Evolutionary conservation across 2,113 vertebrate genomes (phyloP), one percentile per base, ranked within the genome.

Genomic region (Mus musculus): DNA sequence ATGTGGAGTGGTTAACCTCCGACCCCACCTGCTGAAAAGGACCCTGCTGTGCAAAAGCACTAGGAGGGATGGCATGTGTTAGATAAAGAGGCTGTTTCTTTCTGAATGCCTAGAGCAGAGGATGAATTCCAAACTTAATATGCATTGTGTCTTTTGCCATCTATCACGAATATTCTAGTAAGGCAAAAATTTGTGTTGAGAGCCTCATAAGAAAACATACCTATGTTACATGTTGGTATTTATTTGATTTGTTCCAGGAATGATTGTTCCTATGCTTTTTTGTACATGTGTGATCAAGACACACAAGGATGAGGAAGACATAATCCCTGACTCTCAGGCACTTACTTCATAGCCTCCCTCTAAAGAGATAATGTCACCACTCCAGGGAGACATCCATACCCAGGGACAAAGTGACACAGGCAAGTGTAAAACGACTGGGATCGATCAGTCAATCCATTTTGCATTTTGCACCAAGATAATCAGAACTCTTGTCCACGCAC

Each of bases 1-100:
- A 97, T 97, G 97, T 96, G 88, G 24, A 93, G 86, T 56, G 90
- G 94, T 97, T 97, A 96, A 96, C 93, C 95, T 97, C 56, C 89
- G 88, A 96, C 96, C 97, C 80, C 67, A 96, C 97, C 96, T 97
- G 95, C 95, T 56, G 61, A 96, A 94, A 96, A 33, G 46, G 90
- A 92, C 85, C 52, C 17, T 88, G 89, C 82, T n/a, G 6, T 36
- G 28, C 54, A 85, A 93, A 88, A 69, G 17, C 8, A 14, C 88
- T 82, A 90, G 67, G 36, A 71, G 71, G 36, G 13, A 67, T 81
- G 77, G 92, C 61, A 77, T 26, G 33, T 46, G 76, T 88, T 95
- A 82, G 26, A 92, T 49, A 88, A 75, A 96, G 56, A 75, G 81
- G 73, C 49, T 46, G 77, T 89, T 90, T 94, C 69, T 95, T 88